phyloP scores from a whole-genome alignment of 2,888 invertebrate species.

The Conus canariensis region DNA sequence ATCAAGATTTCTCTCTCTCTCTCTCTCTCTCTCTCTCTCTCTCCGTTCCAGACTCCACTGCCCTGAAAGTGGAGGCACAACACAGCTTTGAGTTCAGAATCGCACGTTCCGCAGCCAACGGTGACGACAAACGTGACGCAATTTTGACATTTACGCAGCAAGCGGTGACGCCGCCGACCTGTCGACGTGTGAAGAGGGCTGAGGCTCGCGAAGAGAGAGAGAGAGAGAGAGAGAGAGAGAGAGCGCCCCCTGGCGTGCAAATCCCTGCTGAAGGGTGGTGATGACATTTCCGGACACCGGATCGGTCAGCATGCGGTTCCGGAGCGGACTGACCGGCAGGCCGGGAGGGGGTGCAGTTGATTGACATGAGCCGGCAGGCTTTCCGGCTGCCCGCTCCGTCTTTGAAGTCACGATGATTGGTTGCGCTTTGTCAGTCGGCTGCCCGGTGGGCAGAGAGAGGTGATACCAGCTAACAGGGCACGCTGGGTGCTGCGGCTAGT shows the following conservation, averaged over 20 bases:
- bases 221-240: neutral
- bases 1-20: no score
- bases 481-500: no score
- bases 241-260: neutral
- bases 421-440: neutral
- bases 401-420: neutral
- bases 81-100: neutral
- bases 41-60: neutral
- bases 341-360: neutral
- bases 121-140: neutral
- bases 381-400: neutral
- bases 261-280: neutral
- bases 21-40: no score
- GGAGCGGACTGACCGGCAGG: neutral
- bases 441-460: neutral
- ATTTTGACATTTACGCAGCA: conserved; percentile 1
- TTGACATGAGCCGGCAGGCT: neutral
- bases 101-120: no score
- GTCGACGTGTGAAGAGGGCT: no score
- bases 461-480: no score
- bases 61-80: neutral
- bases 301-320: neutral
- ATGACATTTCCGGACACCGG: conserved; percentile 1
- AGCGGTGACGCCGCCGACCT: neutral
- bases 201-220: neutral